A percentile compares a stretch with the other conserved stretches of the same genome.
Conservation (phyloP, 2,888 invertebrate genomes). For the Caenorhabditis macrosperma region DNA sequence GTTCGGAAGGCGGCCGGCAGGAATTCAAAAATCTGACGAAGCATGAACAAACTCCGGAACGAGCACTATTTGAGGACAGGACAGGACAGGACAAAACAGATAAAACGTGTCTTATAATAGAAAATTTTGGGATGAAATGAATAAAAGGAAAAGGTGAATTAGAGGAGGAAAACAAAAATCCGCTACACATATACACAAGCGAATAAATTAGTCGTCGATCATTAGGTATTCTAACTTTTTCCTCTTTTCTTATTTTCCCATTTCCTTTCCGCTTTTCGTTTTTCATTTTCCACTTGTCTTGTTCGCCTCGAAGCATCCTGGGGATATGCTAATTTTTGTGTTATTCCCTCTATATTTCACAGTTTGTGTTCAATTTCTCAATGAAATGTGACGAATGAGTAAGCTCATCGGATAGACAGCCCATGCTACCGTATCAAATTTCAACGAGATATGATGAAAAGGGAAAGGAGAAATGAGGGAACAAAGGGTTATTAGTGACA, state of each 20-base stretch:
- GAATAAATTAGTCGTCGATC: conserved; percentile 12
- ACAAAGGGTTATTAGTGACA: too few relatives aligned
- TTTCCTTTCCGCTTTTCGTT: neutral
- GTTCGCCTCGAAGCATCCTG: neutral
- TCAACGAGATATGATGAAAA: neutral
- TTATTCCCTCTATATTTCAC: neutral
- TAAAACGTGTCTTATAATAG: neutral
- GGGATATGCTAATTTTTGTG: neutral
- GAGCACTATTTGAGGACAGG: neutral
- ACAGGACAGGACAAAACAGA: neutral
- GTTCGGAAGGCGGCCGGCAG: conserved; percentile 7
- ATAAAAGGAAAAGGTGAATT: neutral
- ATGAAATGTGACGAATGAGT: neutral
- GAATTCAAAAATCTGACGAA: conserved; percentile 21
- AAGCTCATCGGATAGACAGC: neutral
- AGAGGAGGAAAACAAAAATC: neutral
- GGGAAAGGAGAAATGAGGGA: neutral
- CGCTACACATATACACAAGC: neutral
- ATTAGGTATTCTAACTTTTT: conserved; percentile 20
- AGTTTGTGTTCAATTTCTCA: neutral
- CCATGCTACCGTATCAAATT: conserved; percentile 7
- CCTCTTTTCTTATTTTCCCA: neutral
- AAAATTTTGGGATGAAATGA: neutral
- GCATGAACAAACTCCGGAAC: conserved; percentile 21
- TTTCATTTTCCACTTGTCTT: neutral